phyloP scores from a whole-genome alignment of 1,140 invertebrate genomes.

The Pseudobourletiella spinata region DNA sequence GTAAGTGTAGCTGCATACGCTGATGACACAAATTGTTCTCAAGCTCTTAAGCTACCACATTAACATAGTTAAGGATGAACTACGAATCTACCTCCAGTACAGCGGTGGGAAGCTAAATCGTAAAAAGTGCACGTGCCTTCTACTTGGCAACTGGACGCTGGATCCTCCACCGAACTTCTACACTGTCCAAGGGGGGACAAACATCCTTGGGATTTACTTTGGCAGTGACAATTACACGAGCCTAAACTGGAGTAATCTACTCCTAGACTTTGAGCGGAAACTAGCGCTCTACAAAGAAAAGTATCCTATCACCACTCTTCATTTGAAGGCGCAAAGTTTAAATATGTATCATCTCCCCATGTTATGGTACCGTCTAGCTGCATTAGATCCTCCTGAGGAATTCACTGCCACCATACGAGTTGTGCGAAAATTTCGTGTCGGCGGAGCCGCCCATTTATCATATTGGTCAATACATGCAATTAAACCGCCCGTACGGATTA shows the following conservation, averaged over 20 bases:
- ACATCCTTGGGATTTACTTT: conserved; percentile 4
- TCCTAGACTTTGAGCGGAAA: not conserved
- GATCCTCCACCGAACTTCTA: not conserved
- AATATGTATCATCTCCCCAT: no score
- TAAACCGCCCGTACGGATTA: no score
- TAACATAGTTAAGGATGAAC: not conserved
- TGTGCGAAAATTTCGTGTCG: no score
- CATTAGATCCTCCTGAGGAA: no score
- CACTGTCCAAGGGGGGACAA: not conserved
- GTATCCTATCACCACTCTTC: no score
- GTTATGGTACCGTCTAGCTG: no score
- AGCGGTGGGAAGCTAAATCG: not conserved
- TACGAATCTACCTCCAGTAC: not conserved
- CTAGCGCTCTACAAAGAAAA: not conserved
- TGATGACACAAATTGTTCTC: conserved; percentile 5
- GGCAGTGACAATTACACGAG: not conserved
- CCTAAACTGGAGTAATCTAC: not conserved
- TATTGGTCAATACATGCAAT: no score
- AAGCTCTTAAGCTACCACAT: not conserved
- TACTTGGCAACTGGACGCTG: not conserved
- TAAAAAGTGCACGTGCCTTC: not conserved
- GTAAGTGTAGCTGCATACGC: conserved; percentile 7
- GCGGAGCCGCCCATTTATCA: no score
- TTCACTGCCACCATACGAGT: no score
- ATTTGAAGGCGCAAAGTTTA: no score